Percentiles rank a stretch among this genome's conserved stretches.
Conservation (phyloP, 2,888 invertebrate species). For the Biston stratarius region DNA sequence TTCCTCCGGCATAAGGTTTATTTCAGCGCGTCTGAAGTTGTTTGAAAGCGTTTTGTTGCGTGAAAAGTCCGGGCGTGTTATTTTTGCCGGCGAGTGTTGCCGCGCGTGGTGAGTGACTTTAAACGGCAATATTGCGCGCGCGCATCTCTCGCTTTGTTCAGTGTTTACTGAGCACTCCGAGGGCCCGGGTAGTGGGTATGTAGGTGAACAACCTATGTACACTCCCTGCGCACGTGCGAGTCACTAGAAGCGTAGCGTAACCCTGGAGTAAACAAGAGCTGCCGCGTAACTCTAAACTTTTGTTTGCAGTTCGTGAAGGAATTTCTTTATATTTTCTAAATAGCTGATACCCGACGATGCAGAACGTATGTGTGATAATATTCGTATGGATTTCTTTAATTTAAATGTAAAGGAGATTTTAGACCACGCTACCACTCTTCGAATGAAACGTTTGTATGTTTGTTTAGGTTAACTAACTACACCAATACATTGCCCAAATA, state of each 20-base stretch:
- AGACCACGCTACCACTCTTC: not conserved
- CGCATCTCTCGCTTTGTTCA: slow-evolving; percentile 54
- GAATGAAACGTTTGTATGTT: not conserved
- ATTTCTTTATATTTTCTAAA: slow-evolving; percentile 35
- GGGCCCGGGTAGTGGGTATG: slow-evolving; percentile 46
- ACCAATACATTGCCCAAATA: no score
- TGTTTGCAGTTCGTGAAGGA: slow-evolving; percentile 5
- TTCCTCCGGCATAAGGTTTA: not conserved
- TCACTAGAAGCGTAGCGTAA: slow-evolving; percentile 37
- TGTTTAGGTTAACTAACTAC: no score
- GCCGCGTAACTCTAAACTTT: slow-evolving; percentile 9
- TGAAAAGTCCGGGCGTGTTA: slow-evolving; percentile 79
- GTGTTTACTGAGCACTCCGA: slow-evolving; percentile 63
- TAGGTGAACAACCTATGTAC: slow-evolving; percentile 46
- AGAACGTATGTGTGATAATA: slow-evolving; percentile 21
- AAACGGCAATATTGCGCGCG: slow-evolving; percentile 77
- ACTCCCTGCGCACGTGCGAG: slow-evolving; percentile 37
- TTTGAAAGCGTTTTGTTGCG: slow-evolving; percentile 10
- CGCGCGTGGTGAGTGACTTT: slow-evolving; percentile 75
- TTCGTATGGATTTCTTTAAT: not conserved
- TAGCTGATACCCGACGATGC: slow-evolving; percentile 31
- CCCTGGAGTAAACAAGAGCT: slow-evolving; percentile 13
- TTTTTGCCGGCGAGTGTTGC: slow-evolving; percentile 80
- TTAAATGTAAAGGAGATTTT: not conserved
- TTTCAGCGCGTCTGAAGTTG: not conserved